phyloP scores from a whole-genome alignment of 2,797 vertebrate genomes.

The Sebastes iracundus region DNA sequence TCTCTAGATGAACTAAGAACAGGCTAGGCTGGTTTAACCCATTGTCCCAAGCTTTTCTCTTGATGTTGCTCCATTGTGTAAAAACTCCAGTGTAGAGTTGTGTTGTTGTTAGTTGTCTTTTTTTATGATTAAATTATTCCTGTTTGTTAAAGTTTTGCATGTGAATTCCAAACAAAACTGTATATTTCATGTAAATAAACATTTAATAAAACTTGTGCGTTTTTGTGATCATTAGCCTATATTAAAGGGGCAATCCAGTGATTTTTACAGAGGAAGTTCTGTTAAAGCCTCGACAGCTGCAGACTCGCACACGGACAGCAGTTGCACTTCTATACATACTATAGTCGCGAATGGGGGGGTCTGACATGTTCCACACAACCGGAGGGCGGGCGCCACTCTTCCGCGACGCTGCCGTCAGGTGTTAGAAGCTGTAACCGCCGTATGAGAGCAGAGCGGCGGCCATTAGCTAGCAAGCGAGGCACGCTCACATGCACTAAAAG shows the following conservation, averaged over 20 bases:
- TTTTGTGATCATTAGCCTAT: neutral
- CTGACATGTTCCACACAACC: neutral
- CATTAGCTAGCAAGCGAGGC: too few species aligned
- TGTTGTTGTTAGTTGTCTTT: slow-evolving; percentile 24
- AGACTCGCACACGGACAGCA: neutral
- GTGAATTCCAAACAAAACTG: slow-evolving; percentile 53
- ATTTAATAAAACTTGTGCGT: slow-evolving; percentile 38
- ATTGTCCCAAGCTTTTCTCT: slow-evolving; percentile 32
- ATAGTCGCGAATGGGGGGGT: too few species aligned
- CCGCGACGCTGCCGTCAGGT: too few species aligned
- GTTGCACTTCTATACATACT: neutral
- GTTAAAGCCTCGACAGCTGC: neutral
- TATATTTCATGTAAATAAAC: slow-evolving; percentile 74
- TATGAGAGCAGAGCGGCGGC: too few species aligned
- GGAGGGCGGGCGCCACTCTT: too few species aligned
- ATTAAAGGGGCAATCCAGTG: neutral
- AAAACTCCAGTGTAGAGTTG: slow-evolving; percentile 64
- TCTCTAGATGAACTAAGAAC: slow-evolving; percentile 38
- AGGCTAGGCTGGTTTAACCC: slow-evolving; percentile 43
- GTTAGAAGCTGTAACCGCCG: too few species aligned
- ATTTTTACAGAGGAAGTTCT: neutral
- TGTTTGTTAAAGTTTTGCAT: slow-evolving; percentile 63
- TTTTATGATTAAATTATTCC: slow-evolving; percentile 78
- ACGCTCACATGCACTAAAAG: too few species aligned
- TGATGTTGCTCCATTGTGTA: slow-evolving; percentile 53